Percentiles rank a stretch among this genome's conserved stretches.
These are phyloP conservation scores for Agapornis canus DNA, from an alignment of 2,797 vertebrate genomes.

Conservation along the genomic window DNA sequence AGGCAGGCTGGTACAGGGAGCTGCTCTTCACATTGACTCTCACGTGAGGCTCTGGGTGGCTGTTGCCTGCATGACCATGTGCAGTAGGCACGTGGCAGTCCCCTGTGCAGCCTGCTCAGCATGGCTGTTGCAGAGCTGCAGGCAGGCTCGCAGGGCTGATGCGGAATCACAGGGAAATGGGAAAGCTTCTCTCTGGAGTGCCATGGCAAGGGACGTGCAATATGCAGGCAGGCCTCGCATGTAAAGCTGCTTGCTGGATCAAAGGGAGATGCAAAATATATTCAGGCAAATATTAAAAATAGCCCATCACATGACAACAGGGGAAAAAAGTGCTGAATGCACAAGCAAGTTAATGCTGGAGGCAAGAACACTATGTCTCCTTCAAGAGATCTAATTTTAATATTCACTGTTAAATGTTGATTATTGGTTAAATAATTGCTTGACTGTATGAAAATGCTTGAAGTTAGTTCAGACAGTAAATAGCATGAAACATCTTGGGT, in stretches of 20 bases:
- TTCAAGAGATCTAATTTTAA: slow-evolving; percentile 20
- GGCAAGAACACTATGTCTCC: slow-evolving; percentile 29
- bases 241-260: neutral
- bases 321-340: slow-evolving; percentile 30
- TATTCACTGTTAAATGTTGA: slow-evolving; percentile 23
- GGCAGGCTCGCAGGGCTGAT: neutral
- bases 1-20: neutral
- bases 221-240: neutral
- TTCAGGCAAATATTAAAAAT: slow-evolving; percentile 66
- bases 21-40: slow-evolving; percentile 39
- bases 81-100: slow-evolving; percentile 64
- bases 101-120: slow-evolving; percentile 56
- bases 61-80: slow-evolving; percentile 40
- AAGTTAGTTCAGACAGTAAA: neutral
- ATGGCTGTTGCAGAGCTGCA: neutral
- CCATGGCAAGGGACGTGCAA: neutral
- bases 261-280: slow-evolving; percentile 26
- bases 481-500: neutral
- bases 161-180: neutral
- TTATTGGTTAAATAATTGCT: slow-evolving; percentile 54
- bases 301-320: slow-evolving; percentile 32
- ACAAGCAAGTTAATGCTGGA: slow-evolving; percentile 6
- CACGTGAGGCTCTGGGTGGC: slow-evolving; percentile 27
- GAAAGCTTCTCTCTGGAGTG: neutral
- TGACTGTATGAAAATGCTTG: neutral